These are phyloP conservation scores for Streptopelia turtur DNA, from an alignment of 2,797 vertebrate species.

Conservation along the genomic window DNA sequence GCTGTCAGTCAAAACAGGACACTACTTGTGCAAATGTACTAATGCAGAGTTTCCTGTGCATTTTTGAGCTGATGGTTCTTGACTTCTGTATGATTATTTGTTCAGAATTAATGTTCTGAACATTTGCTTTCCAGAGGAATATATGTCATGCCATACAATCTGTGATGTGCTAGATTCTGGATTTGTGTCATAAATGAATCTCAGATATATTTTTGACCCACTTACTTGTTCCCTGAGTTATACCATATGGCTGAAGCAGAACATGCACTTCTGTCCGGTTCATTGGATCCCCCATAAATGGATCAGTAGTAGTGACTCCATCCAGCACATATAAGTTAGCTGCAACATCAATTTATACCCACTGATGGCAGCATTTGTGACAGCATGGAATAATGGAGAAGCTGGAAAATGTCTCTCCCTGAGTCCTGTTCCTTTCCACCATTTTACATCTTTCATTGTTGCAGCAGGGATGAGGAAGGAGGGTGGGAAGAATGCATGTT, in stretches of 20 bases:
- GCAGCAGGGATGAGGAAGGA: neutral
- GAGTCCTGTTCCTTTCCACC: neutral
- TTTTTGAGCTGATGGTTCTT: neutral
- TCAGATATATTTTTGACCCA: neutral
- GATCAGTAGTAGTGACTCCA: neutral
- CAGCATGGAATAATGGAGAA: neutral
- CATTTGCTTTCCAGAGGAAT: neutral
- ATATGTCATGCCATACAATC: neutral
- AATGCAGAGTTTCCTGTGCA: neutral
- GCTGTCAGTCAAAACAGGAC: neutral
- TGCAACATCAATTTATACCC: neutral
- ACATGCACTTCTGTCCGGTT: neutral
- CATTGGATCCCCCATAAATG: neutral
- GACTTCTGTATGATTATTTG: neutral
- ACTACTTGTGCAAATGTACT: neutral
- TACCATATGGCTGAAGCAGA: neutral
- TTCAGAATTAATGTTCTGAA: neutral
- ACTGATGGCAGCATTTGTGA: neutral
- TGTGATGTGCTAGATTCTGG: neutral
- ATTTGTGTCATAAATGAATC: neutral
- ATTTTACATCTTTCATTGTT: neutral
- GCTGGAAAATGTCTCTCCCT: neutral
- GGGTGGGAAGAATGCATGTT: neutral
- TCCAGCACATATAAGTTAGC: neutral
- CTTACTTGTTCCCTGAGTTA: neutral